Evolutionary conservation across 1,140 invertebrate genomes (phyloP).

Genomic region (Cryptotermes secundus): DNA sequence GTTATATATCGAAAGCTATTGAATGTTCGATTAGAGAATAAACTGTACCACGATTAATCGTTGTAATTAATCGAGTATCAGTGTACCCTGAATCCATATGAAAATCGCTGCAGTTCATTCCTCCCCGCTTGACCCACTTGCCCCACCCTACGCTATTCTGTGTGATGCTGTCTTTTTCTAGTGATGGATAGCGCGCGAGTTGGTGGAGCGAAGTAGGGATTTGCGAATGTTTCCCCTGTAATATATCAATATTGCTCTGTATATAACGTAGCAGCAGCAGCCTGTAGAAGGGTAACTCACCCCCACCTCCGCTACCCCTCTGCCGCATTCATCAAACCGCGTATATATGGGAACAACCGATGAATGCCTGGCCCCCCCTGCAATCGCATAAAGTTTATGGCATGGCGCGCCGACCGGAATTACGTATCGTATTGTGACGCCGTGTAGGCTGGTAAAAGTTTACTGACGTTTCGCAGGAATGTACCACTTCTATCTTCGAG

Average conservation of each 20-base stretch:
- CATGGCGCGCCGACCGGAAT: no score
- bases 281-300: background rate
- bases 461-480: no score
- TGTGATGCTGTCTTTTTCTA: background rate
- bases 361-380: background rate
- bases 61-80: background rate
- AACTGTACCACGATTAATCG: background rate
- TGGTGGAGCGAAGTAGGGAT: background rate
- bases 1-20: background rate
- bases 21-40: constrained; percentile 5
- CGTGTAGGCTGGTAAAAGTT: no score
- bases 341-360: background rate
- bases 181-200: background rate
- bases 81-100: background rate
- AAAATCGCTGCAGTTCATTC: background rate
- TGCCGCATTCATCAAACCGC: background rate
- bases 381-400: no score
- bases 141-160: no score
- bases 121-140: background rate
- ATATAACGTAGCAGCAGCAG: background rate
- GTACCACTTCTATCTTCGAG: no score
- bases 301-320: background rate
- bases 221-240: background rate
- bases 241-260: constrained; percentile 7
- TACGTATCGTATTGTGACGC: no score